These are phyloP conservation scores for Aphidius ervi DNA, from an alignment of 1,140 invertebrate species.

Conservation along the genomic window DNA sequence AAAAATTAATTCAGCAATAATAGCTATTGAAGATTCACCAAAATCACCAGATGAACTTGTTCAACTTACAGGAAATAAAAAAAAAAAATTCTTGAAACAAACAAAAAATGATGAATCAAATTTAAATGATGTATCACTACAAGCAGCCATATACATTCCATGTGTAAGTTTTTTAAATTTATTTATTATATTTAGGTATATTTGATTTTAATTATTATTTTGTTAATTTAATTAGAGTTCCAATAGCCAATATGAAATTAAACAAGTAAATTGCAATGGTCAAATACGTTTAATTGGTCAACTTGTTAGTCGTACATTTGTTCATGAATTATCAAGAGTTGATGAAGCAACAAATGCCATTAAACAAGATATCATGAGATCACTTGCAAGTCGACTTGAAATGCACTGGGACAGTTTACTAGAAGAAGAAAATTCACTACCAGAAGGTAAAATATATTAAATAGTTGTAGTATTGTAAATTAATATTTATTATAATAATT, in stretches of 20 bases:
- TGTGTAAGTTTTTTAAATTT: constrained; percentile 56
- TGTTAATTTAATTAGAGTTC: constrained; percentile 12
- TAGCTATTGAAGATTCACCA: constrained; percentile 61
- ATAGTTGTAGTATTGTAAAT: too few species aligned
- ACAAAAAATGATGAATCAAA: constrained; percentile 36
- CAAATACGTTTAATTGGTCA: constrained; percentile 61
- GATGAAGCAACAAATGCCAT: constrained; percentile 63
- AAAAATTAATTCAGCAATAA: constrained; percentile 55
- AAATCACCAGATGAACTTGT: constrained; percentile 54
- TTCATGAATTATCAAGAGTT: constrained; percentile 68
- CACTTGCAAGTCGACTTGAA: constrained; percentile 71
- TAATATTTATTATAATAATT: constrained; percentile 13
- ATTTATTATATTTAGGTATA: constrained; percentile 5
- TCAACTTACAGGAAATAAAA: constrained; percentile 54
- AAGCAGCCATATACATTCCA: constrained; percentile 60
- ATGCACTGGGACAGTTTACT: constrained; percentile 83
- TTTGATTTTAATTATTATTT: background rate
- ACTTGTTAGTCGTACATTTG: constrained; percentile 66
- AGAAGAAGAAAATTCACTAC: constrained; percentile 68
- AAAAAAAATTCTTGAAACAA: constrained; percentile 53
- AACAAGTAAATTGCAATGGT: constrained; percentile 38
- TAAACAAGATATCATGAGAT: constrained; percentile 74
- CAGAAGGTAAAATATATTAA: constrained; percentile 53
- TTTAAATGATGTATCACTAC: constrained; percentile 43
- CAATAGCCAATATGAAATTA: constrained; percentile 32